Evolutionary conservation across 2,888 invertebrate species (phyloP), one percentile per base, ranked within the genome.

Genomic region (Eupithecia tripunctaria): DNA sequence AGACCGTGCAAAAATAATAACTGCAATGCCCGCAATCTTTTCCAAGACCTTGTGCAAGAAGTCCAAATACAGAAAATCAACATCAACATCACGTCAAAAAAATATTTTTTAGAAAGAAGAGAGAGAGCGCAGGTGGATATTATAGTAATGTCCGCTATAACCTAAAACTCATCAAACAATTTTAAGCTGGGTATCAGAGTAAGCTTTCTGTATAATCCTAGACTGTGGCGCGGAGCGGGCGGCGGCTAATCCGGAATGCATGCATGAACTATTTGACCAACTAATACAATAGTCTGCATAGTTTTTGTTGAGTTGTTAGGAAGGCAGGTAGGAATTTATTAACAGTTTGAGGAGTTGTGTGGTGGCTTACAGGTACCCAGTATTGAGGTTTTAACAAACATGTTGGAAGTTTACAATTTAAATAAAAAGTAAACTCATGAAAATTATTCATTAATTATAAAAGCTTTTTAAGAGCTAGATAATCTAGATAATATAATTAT

Each of bases 211-310:
- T 60, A n/a, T 72, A 72, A 72, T 18, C 41, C 27, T 84, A 74
- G 74, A 81, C 76, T 72, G 75, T 76, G 77, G 73, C 79, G 67
- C 66, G 63, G 79, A 78, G 79, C 8, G 73, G 76, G 69, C 74
- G 76, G 69, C 74, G 68, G 82, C 82, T 89, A 88, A 89, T 88
- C 86, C 80, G 78, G 78, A 86, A 84, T 86, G 88, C 86, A 88
- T 82, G 85, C 86, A 84, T 82, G 84, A 88, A 88, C 84, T 87
- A 85, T 86, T 88, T 86, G 86, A 81, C 82, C 79, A 82, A 85
- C 82, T 83, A 83, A 86, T 80, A 83, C 79, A 82, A n/a, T 79
- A 80, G 83, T 78, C 74, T 81, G 84, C 80, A 81, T 80, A 80
- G 84, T 79, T 77, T 85, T 84, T 80, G 85, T 79, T 81, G 41